Base-by-base conservation (phyloP, 2,888 invertebrate species). In the Drosophila merina region DNA sequence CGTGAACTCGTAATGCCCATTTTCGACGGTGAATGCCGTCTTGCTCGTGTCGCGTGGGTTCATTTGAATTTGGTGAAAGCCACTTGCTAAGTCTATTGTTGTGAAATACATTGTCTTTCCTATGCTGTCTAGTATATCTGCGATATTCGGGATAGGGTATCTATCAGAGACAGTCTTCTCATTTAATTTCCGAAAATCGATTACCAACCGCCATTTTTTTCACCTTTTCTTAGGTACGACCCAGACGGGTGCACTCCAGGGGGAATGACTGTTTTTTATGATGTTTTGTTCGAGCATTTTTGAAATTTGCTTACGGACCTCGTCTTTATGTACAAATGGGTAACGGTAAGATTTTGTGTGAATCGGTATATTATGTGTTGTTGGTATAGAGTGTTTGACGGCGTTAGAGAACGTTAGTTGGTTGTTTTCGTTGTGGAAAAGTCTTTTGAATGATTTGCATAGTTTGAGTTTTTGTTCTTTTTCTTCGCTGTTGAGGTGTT, bases 321-420 rank as follows among this genome's bases (percentile, higher is more conserved):
- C 26, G n/a, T 51, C 33, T 20, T 49, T 51, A n/a, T 51, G 36
- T 26, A 51, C 0, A 55, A 55, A 45, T 28, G 44, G 44, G 44
- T 55, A 55, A 28, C 31, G 38, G 31, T 51, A 28, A 8, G n/a
- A 50, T 50, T 50, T 50, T 28, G 50, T 40, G 50, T 50, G 20
- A 38, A 57, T 66, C 31, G 52, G 51, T 30, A 56, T 49, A 38
- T 56, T 38, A 40, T 67, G 51, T 45, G 40, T 33, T 38, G 59
- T 59, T 42, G 36, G 36, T 28, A 55, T 59, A 14, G 55, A 57
- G 40, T 57, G 57, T 40, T 52, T 57, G 10, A 57, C 42, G 7
- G 30, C 57, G 31, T 57, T 64, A 25, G 67, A 56, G 31, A 56
- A 60, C 28, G 67, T 56, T 48, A 60, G 47, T 47, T 50, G 47